phyloP scores from a whole-genome alignment of 1,140 invertebrate genomes.

The Stegodyphus dumicola region DNA sequence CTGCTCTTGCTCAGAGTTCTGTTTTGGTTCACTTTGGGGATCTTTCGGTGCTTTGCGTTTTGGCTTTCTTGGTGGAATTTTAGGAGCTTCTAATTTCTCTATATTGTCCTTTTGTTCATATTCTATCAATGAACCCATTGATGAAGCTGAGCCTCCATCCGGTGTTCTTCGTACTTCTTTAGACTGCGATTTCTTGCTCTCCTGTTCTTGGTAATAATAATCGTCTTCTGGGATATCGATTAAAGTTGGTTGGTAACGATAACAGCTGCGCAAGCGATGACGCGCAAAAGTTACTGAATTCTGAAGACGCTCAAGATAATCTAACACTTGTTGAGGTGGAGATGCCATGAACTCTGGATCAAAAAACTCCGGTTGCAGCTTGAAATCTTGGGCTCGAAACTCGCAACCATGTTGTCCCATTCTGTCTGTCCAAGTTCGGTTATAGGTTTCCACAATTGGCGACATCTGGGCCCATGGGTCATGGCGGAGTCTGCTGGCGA shows the following conservation, averaged over 20 bases:
- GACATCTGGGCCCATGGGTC: conserved; percentile 27
- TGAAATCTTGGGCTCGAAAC: conserved; percentile 66
- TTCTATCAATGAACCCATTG: conserved; percentile 23
- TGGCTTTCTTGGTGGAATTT: conserved; percentile 50
- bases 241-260: conserved; percentile 82
- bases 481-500: neutral
- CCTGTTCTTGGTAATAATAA: conserved; percentile 43
- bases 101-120: neutral
- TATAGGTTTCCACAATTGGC: conserved; percentile 47
- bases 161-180: conserved; percentile 42
- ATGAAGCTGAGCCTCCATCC: conserved; percentile 46
- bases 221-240: conserved; percentile 85
- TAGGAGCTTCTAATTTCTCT: conserved; percentile 3
- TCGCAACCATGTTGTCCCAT: conserved; percentile 45
- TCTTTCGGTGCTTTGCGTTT: conserved; percentile 8
- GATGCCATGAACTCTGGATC: conserved; percentile 85
- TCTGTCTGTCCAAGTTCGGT: conserved; percentile 49
- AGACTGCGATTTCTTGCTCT: neutral
- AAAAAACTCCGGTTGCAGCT: conserved; percentile 89
- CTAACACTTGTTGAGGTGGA: conserved; percentile 85
- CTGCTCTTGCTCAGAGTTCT: conserved; percentile 37
- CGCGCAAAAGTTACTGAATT: conserved; percentile 90
- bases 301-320: conserved; percentile 86
- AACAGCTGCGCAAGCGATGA: conserved; percentile 82
- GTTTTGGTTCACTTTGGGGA: neutral